These are phyloP conservation scores for Eleutherodactylus coqui DNA, from an alignment of 2,797 vertebrate genomes.

Conservation along the genomic window DNA sequence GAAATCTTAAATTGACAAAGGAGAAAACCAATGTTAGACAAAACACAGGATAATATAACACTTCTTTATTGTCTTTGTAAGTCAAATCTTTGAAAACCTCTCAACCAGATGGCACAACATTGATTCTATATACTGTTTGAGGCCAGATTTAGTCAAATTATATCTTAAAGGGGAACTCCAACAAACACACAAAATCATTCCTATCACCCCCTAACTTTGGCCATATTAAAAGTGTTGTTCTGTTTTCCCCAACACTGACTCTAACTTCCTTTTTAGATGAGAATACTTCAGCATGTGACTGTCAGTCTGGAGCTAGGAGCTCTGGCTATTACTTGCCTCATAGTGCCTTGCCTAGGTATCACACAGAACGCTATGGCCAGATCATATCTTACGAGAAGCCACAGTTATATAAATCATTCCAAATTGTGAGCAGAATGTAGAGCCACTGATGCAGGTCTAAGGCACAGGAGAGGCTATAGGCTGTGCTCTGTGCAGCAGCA, in stretches of 20 bases:
- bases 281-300: too few species aligned
- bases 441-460: not conserved
- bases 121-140: not conserved
- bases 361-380: not conserved
- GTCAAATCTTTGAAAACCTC: not conserved
- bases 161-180: not conserved
- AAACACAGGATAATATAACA: not conserved
- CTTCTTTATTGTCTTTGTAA: not conserved
- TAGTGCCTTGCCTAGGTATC: not conserved
- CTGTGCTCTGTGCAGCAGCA: not conserved
- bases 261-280: not conserved
- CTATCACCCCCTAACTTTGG: not conserved
- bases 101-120: too few species aligned
- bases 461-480: not conserved
- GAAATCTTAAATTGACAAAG: constrained; percentile 22
- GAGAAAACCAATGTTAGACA: not conserved
- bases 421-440: not conserved
- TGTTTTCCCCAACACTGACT: not conserved
- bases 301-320: not conserved
- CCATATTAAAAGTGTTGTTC: not conserved
- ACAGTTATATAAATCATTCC: not conserved
- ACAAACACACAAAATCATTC: not conserved
- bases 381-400: not conserved
- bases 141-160: not conserved
- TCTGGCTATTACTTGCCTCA: not conserved